Conservation (phyloP, 2,888 invertebrate species). For the Acleris emargana region DNA sequence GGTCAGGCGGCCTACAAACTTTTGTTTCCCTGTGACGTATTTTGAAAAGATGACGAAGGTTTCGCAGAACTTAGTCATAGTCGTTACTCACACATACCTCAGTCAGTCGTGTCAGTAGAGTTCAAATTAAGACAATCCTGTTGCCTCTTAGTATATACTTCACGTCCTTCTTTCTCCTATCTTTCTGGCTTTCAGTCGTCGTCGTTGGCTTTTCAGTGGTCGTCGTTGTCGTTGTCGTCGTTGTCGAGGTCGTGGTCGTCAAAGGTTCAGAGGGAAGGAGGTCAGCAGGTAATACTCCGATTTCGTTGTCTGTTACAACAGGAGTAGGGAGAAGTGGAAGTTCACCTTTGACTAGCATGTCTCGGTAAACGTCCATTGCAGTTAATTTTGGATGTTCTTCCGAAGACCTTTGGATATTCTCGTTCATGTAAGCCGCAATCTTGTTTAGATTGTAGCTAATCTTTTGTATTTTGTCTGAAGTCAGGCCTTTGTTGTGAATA, state of each 20-base stretch:
- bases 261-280: conserved; percentile 52
- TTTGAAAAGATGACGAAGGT: conserved; percentile 17
- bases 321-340: conserved; percentile 66
- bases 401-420: conserved; percentile 64
- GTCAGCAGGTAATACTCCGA: conserved; percentile 73
- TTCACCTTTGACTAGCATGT: conserved; percentile 61
- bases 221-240: conserved; percentile 49
- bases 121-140: conserved; percentile 78
- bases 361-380: conserved; percentile 55
- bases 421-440: conserved; percentile 59
- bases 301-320: conserved; percentile 71
- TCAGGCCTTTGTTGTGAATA: conserved; percentile 54
- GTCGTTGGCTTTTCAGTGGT: conserved; percentile 57
- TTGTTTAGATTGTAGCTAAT: conserved; percentile 71
- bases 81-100: conserved; percentile 41
- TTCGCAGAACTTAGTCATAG: conserved; percentile 46
- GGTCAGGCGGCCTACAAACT: neutral
- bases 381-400: conserved; percentile 63
- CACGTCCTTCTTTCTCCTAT: conserved; percentile 68
- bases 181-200: conserved; percentile 55
- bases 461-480: conserved; percentile 71
- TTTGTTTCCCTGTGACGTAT: neutral
- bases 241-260: conserved; percentile 41
- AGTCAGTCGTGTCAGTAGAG: conserved; percentile 57
- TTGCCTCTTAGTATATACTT: conserved; percentile 78